phyloP scores from a whole-genome alignment of 37 sponge, comb jelly and placozoan genomes.

The Aplysina aerophoba region DNA sequence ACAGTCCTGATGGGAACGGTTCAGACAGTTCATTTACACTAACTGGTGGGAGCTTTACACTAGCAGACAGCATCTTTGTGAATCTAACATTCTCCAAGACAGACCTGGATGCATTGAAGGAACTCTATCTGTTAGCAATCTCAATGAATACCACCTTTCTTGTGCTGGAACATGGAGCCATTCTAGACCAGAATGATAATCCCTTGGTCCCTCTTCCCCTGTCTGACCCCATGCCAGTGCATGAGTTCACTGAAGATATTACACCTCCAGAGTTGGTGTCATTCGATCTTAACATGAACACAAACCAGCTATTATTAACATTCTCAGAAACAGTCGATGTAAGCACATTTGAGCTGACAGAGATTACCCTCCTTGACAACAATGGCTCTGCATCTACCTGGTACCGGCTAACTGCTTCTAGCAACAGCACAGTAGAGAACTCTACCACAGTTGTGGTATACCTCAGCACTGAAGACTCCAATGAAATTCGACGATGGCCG shows the following conservation, averaged over 20 bases:
- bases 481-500: slow-evolving; percentile 68
- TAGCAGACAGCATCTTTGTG: slow-evolving; percentile 39
- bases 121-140: slow-evolving; percentile 39
- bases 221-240: slow-evolving; percentile 25
- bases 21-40: slow-evolving; percentile 43
- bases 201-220: background rate
- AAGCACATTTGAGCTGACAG: slow-evolving; percentile 41
- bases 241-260: slow-evolving; percentile 42
- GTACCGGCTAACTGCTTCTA: slow-evolving; percentile 22
- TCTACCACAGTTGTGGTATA: slow-evolving; percentile 72
- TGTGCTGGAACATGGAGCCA: slow-evolving; percentile 5
- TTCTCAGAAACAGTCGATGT: slow-evolving; percentile 70
- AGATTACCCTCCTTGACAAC: slow-evolving; percentile 26
- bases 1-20: slow-evolving; percentile 50
- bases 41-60: slow-evolving; percentile 58
- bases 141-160: slow-evolving; percentile 50
- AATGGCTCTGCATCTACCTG: background rate
- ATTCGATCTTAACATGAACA: slow-evolving; percentile 59
- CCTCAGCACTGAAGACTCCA: slow-evolving; percentile 67
- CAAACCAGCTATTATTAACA: slow-evolving; percentile 50
- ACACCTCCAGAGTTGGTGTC: slow-evolving; percentile 52
- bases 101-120: slow-evolving; percentile 47
- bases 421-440: slow-evolving; percentile 45
- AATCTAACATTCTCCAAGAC: slow-evolving; percentile 38
- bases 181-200: slow-evolving; percentile 55